phyloP scores from a whole-genome alignment of 2,888 invertebrate genomes.

The Phytoseiulus persimilis region DNA sequence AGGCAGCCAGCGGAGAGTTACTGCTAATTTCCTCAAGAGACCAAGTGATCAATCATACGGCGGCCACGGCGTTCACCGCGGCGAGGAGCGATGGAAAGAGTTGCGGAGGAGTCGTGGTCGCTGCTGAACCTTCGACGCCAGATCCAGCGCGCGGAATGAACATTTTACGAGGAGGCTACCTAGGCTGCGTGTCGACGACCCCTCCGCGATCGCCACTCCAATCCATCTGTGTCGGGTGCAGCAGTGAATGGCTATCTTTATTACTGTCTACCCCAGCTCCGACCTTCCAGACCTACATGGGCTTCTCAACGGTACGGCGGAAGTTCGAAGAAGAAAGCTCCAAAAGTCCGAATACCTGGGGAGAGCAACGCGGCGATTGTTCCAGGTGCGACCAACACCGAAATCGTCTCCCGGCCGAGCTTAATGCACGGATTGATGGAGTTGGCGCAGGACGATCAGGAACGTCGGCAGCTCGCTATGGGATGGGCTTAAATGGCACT shows the following conservation, averaged over 20 bases:
- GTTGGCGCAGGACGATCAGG: neutral
- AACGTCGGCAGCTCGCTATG: neutral
- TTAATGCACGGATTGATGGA: neutral
- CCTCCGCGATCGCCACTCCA: neutral
- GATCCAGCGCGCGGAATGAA: neutral
- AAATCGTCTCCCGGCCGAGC: neutral
- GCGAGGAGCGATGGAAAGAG: neutral
- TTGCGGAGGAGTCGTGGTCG: neutral
- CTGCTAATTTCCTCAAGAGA: constrained; percentile 5
- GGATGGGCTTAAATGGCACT: neutral
- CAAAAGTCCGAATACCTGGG: too few relatives aligned
- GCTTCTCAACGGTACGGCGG: neutral
- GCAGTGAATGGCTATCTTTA: neutral
- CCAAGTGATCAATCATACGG: neutral
- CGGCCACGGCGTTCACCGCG: neutral
- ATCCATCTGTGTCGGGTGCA: neutral
- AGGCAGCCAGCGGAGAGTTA: neutral
- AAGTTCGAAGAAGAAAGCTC: too few relatives aligned
- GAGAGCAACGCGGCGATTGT: too few relatives aligned
- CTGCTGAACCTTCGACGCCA: neutral
- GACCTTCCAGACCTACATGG: neutral
- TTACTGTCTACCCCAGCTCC: neutral
- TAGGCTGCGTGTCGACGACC: neutral
- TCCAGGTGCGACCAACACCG: neutral
- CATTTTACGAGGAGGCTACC: neutral